Base-by-base conservation (phyloP, 2,797 vertebrate genomes). In the Sylvia borin region DNA sequence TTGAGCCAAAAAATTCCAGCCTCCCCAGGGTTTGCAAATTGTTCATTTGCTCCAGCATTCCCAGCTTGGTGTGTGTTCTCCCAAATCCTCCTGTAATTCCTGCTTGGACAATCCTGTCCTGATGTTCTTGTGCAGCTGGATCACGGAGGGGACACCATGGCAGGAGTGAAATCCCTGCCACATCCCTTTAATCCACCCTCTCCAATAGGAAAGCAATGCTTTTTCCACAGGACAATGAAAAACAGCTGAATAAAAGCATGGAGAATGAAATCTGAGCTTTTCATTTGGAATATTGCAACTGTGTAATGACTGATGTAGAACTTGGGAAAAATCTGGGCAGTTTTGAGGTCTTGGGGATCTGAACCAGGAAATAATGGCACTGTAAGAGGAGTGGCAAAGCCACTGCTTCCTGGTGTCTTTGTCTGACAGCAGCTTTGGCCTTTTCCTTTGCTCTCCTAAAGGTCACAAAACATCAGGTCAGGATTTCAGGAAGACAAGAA, bases 381-480 rank as follows among this genome's bases (percentile, higher is more conserved):
- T 1, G 2, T 11, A 19, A 80, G 57, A 68, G 64, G 22, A 77
- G 16, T 7, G 3, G 17, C 34, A 80, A 42, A 73, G 36, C 43
- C 31, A 0, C 27, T 50, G 32, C 8, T 2, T n/a, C 5, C 1
- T 5, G 29, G 26, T 6, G 18, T 26, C 5, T 36, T 48, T 53
- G 20, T 42, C 3, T 12, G 5, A 11, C 47, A 45, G 62, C 36
- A 53, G 43, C 4, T 10, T n/a, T 77, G 62, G 29, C 51, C 16
- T 60, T 87, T 82, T 40, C 11, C 48, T 67, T 70, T 53, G n/a
- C n/a, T 53, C 26, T 47, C 85, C 66, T 36, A 16, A 48, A 82
- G 74, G 47, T 71, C 83, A 73, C 47, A 31, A 12, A 79, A 32
- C 29, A 57, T 3, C 51, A 31, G 66, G 24, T 66, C 51, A 27